Percentiles rank a stretch among this genome's conserved stretches.
phyloP scores from a whole-genome alignment of 2,888 invertebrate genomes.

The Ganaspis brasiliensis region DNA sequence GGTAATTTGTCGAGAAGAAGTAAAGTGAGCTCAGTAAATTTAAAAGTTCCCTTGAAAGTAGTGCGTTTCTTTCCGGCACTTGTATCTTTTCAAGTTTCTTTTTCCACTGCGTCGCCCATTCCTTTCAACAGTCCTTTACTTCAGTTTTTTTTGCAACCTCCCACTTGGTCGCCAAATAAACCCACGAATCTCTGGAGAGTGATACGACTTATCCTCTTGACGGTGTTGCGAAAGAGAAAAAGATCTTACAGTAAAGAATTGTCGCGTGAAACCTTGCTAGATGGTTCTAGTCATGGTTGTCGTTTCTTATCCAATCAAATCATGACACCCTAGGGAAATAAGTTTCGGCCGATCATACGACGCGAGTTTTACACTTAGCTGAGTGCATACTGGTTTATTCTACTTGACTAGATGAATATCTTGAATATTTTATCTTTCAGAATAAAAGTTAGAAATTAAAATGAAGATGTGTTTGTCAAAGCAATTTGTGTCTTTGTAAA shows the following conservation, averaged over 20 bases:
- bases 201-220: slow-evolving; percentile 19
- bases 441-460: background rate
- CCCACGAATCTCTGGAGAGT: slow-evolving; percentile 23
- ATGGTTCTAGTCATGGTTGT: slow-evolving; percentile 47
- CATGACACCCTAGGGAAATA: slow-evolving; percentile 78
- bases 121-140: background rate
- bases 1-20: too few relatives aligned
- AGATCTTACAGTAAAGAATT: slow-evolving; percentile 12
- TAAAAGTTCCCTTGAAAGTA: too few relatives aligned
- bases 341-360: slow-evolving; percentile 74
- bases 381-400: slow-evolving; percentile 10
- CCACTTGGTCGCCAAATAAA: slow-evolving; percentile 28
- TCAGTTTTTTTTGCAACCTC: background rate
- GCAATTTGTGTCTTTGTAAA: too few relatives aligned
- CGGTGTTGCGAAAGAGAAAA: slow-evolving; percentile 21
- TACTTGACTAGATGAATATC: background rate
- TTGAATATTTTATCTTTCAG: background rate
- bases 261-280: slow-evolving; percentile 34
- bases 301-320: slow-evolving; percentile 74
- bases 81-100: background rate
- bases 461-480: too few relatives aligned
- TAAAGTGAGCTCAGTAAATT: too few relatives aligned
- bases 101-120: too few relatives aligned
- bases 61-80: too few relatives aligned
- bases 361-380: background rate